Percentiles rank a stretch among this genome's conserved stretches.
Evolutionary conservation across 2,797 vertebrate genomes (phyloP).

Genomic region (Microctenopoma steveboyesi): DNA sequence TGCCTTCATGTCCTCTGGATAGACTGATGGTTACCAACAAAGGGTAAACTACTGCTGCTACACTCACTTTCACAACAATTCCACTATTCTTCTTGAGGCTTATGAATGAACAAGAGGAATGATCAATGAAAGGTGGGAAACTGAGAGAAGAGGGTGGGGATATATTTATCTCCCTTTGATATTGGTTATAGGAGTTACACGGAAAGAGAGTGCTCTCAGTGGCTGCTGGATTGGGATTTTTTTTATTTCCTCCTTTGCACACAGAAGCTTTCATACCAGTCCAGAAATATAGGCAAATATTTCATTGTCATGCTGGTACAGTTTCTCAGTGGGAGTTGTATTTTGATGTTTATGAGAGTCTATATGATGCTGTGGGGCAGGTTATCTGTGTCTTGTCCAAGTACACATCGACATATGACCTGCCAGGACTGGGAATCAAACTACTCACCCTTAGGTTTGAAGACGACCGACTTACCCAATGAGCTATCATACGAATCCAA

Average conservation of each 20-base stretch:
- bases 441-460: no score
- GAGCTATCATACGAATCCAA: no score
- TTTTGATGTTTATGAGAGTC: no score
- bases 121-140: conserved; percentile 8
- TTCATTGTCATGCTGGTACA: neutral
- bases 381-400: no score
- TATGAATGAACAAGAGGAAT: neutral
- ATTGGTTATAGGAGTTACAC: neutral
- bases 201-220: conserved; percentile 1
- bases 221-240: conserved; percentile 11
- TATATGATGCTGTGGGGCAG: no score
- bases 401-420: no score
- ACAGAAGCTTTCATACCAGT: neutral
- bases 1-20: conserved; percentile 39
- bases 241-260: conserved; percentile 6
- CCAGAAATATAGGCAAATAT: neutral
- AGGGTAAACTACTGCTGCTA: conserved; percentile 14
- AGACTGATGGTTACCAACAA: conserved; percentile 4
- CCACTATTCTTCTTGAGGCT: no score
- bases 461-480: no score
- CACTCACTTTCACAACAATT: neutral
- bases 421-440: no score
- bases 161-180: conserved; percentile 21
- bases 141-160: neutral
- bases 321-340: neutral